A percentile compares a stretch with the other conserved stretches of the same genome.
These are phyloP conservation scores for Seladonia tumulorum DNA, from an alignment of 2,888 invertebrate genomes.

Conservation along the genomic window DNA sequence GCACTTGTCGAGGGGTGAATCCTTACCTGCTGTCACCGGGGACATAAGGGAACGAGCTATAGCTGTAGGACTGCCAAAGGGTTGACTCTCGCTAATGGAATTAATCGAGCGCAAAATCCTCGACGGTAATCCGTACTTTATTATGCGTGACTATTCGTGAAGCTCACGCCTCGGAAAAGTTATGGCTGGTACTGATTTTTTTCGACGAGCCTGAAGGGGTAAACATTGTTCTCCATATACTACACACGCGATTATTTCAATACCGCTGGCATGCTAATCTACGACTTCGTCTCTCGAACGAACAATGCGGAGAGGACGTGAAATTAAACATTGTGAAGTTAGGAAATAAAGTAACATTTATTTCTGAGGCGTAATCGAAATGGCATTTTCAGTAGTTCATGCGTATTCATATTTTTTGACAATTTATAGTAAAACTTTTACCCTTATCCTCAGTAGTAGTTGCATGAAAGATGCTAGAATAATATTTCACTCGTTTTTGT, in stretches of 20 bases:
- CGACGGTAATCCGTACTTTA: neutral
- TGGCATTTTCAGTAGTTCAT: no score
- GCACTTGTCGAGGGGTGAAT: slow-evolving; percentile 63
- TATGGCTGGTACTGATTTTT: slow-evolving; percentile 3
- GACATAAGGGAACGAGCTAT: slow-evolving; percentile 36
- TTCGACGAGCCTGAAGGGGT: neutral
- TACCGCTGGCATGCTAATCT: neutral
- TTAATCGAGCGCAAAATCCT: slow-evolving; percentile 45
- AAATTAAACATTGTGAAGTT: no score
- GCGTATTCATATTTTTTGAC: no score
- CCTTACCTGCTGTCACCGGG: slow-evolving; percentile 69
- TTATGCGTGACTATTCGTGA: slow-evolving; percentile 26
- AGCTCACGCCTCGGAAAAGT: neutral
- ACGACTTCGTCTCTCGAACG: neutral
- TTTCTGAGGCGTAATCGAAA: no score
- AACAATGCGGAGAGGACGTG: neutral
- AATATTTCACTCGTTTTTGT: no score
- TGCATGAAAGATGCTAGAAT: no score
- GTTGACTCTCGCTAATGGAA: slow-evolving; percentile 40
- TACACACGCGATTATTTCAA: neutral
- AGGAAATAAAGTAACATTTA: no score
- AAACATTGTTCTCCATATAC: neutral
- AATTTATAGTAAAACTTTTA: no score
- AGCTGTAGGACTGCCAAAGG: slow-evolving; percentile 31
- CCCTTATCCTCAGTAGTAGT: no score